These are phyloP conservation scores for Leucoraja erinaceus DNA, from an alignment of 2,113 vertebrate genomes.

Conservation along the genomic window DNA sequence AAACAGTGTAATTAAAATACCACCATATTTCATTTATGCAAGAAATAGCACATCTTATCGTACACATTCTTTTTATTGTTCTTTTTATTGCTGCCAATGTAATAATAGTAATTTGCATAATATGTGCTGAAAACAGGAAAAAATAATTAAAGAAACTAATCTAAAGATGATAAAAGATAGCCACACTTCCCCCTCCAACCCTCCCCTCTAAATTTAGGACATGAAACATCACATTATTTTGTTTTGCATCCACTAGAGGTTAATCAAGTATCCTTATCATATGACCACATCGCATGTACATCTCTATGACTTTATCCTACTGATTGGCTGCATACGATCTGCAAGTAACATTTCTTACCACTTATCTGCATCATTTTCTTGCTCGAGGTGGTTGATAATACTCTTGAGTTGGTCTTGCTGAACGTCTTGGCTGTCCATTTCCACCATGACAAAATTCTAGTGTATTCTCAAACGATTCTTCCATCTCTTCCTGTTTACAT, in stretches of 20 bases:
- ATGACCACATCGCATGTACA: background rate
- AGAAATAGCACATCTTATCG: background rate
- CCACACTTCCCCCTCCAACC: background rate
- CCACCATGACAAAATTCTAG: constrained; percentile 88
- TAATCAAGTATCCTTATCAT: background rate
- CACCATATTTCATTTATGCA: background rate
- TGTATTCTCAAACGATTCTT: constrained; percentile 79
- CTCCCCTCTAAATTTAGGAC: background rate
- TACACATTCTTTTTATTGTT: background rate
- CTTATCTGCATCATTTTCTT: constrained; percentile 69
- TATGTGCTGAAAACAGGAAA: background rate
- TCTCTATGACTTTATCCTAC: no score
- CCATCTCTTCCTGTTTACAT: constrained; percentile 77
- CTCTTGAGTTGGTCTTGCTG: constrained; percentile 85
- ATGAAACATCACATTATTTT: background rate
- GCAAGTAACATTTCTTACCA: background rate
- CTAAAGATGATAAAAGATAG: background rate
- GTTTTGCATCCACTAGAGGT: background rate
- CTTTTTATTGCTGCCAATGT: background rate
- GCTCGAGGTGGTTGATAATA: constrained; percentile 94
- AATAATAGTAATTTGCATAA: background rate
- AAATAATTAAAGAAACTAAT: background rate
- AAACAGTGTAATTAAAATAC: background rate
- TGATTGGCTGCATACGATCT: background rate
- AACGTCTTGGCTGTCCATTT: constrained; percentile 82